A percentile compares a stretch with the other conserved stretches of the same genome.
Evolutionary conservation across 2,113 vertebrate genomes (phyloP).

Genomic region (Anarrhichthys ocellatus): DNA sequence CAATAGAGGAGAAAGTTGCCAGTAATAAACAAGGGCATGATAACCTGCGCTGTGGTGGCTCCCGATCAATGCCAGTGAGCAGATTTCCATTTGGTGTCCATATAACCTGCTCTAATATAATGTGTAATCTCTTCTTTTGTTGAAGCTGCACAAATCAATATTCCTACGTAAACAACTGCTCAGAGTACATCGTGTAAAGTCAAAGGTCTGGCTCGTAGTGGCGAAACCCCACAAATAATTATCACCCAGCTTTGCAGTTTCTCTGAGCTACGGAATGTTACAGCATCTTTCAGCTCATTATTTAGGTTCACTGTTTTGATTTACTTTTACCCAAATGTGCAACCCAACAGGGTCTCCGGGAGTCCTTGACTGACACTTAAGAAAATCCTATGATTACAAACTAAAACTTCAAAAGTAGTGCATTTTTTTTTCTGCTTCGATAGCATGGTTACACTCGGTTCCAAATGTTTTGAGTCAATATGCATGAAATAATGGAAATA

Average conservation of each 20-base stretch:
- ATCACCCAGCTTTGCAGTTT: neutral
- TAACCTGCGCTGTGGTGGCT: neutral
- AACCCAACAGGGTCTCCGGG: neutral
- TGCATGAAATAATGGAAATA: neutral
- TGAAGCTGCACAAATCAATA: neutral
- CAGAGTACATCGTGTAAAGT: neutral
- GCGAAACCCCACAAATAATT: neutral
- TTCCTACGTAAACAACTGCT: neutral
- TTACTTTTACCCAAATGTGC: neutral
- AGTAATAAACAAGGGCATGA: conserved; percentile 8
- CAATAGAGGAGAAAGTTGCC: neutral
- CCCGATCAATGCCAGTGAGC: neutral
- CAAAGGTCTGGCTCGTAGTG: neutral
- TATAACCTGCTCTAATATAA: neutral
- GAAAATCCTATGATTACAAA: too few relatives aligned
- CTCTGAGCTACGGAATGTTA: neutral
- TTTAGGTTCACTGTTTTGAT: neutral
- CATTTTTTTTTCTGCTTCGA: too few relatives aligned
- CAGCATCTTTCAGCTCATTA: neutral
- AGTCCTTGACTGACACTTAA: neutral
- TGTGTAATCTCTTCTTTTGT: neutral
- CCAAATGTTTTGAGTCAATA: neutral
- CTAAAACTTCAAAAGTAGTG: too few relatives aligned
- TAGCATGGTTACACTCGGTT: too few relatives aligned
- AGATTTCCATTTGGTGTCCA: neutral